A percentile compares a stretch with the other conserved stretches of the same genome.
Conservation (phyloP, 2,888 invertebrate species). For the Harmothoe impar region DNA sequence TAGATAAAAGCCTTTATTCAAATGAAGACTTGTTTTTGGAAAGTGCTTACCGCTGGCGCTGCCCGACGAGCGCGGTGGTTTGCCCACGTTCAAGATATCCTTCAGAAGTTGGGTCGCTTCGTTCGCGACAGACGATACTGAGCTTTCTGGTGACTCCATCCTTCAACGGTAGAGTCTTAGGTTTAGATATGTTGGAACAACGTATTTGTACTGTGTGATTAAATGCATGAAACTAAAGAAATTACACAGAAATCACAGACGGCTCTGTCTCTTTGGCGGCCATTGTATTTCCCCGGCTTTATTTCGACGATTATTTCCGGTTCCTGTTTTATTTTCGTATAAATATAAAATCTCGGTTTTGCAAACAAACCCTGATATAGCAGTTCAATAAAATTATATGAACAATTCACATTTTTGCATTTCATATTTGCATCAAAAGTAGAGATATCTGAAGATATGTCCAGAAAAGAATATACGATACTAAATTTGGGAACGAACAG, state of each 20-base stretch:
- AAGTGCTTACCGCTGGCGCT: constrained; percentile 15
- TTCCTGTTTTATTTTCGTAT: background rate
- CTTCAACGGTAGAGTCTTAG: background rate
- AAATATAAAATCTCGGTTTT: background rate
- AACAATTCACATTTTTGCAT: background rate
- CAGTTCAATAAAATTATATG: background rate
- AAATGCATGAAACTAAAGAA: constrained; percentile 52
- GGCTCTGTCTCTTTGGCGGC: background rate
- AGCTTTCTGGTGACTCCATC: constrained; percentile 61
- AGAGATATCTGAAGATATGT: no score
- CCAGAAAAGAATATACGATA: no score
- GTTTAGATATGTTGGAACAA: background rate
- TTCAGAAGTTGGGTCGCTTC: constrained; percentile 63
- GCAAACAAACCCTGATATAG: background rate
- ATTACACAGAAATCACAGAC: constrained; percentile 25
- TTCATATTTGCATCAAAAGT: no score
- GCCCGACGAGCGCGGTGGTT: constrained; percentile 38
- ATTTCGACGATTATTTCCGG: background rate
- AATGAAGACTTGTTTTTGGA: background rate
- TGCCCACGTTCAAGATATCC: constrained; percentile 63
- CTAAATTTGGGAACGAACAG: no score
- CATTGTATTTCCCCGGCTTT: constrained; percentile 60
- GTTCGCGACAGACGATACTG: constrained; percentile 61
- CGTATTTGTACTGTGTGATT: background rate
- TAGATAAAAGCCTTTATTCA: no score